These are phyloP conservation scores for Scomberomorus guttatus DNA, from an alignment of 2,797 vertebrate species.

Conservation along the genomic window DNA sequence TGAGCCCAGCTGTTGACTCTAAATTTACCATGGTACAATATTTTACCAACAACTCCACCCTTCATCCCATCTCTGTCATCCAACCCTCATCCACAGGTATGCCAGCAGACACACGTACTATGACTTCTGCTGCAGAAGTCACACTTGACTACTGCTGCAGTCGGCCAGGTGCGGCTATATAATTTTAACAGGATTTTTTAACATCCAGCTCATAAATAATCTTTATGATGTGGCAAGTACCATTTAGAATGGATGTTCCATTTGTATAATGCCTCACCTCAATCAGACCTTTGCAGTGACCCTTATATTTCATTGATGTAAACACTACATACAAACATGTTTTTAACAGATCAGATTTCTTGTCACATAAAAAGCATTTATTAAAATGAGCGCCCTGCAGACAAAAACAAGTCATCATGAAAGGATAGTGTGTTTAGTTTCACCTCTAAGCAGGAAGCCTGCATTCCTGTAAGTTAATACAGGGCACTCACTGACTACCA, in stretches of 20 bases:
- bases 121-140: constrained; percentile 24
- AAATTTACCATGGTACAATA: constrained; percentile 26
- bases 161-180: constrained; percentile 60
- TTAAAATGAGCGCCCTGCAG: constrained; percentile 52
- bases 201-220: constrained; percentile 56
- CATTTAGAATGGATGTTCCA: constrained; percentile 31
- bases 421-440: constrained; percentile 68
- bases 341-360: constrained; percentile 54
- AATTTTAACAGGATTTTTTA: constrained; percentile 52
- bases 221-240: constrained; percentile 16
- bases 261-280: neutral
- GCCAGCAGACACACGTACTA: constrained; percentile 14
- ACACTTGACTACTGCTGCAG: no score
- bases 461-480: constrained; percentile 78
- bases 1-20: constrained; percentile 73
- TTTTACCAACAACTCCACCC: neutral
- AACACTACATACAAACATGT: constrained; percentile 29
- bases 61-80: constrained; percentile 1
- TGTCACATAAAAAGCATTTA: constrained; percentile 45
- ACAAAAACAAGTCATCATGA: constrained; percentile 60
- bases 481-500: constrained; percentile 43
- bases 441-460: constrained; percentile 55
- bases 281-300: constrained; percentile 12
- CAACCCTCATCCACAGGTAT: constrained; percentile 20
- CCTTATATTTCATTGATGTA: constrained; percentile 36